Percentiles rank a stretch among this genome's conserved stretches.
These are phyloP conservation scores for Thymelicus sylvestris DNA, from an alignment of 2,888 invertebrate genomes.

Conservation along the genomic window DNA sequence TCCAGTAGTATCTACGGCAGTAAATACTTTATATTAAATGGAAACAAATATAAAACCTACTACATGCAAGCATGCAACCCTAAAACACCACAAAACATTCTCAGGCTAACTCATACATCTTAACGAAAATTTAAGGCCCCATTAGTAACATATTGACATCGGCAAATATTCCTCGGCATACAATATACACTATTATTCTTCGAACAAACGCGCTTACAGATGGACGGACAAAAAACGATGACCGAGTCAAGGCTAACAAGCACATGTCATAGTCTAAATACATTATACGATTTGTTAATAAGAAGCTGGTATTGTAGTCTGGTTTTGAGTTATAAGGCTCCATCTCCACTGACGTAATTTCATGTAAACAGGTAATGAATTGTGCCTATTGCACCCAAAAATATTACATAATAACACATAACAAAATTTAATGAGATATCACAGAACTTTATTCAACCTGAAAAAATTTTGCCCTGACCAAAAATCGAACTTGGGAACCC, in stretches of 20 bases:
- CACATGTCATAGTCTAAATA: constrained; percentile 48
- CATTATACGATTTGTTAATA: constrained; percentile 12
- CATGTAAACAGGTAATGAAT: no score
- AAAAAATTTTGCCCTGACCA: no score
- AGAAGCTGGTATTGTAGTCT: constrained; percentile 11
- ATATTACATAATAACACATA: no score
- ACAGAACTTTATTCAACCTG: no score
- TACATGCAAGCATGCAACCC: constrained; percentile 8
- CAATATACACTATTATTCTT: constrained; percentile 15
- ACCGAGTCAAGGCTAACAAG: constrained; percentile 53
- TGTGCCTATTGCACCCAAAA: no score
- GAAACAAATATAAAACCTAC: no score
- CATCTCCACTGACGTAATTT: no score
- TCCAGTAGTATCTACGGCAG: no score
- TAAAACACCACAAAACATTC: neutral
- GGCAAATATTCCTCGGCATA: constrained; percentile 13
- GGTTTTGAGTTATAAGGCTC: neutral
- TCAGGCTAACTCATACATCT: neutral
- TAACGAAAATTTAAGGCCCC: constrained; percentile 23
- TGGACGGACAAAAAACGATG: constrained; percentile 48
- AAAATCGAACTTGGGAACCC: no score
- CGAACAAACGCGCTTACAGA: constrained; percentile 23
- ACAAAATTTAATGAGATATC: no score
- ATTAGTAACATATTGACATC: constrained; percentile 33
- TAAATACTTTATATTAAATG: no score